Evolutionary conservation across 2,113 vertebrate genomes (phyloP), one percentile per base, ranked within the genome.

Genomic region (Peromyscus leucopus): DNA sequence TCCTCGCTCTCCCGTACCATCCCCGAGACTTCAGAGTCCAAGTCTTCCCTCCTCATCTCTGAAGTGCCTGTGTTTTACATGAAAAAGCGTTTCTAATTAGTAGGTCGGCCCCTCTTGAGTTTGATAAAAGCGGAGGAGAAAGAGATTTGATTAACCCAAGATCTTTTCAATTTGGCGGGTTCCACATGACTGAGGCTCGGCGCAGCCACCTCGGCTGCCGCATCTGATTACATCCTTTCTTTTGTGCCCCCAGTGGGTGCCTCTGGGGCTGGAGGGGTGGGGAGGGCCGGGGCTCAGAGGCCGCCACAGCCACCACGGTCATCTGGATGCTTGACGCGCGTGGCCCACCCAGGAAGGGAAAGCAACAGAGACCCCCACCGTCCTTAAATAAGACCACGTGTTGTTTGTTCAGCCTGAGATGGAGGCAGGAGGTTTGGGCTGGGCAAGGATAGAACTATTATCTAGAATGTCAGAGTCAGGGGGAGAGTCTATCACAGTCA

Each of bases 71-170:
- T 98, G 98, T 98, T 98, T 98, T 98, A 98, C 98, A 98, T 98
- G 98, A 98, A 98, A 98, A 97, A 97, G 98, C 96, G 55, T 98
- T 97, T 98, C 98, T 98, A 98, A 98, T 98, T 98, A 98, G 98
- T 98, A 97, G 98, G 96, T 94, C 97, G 84, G 96, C 98, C 98
- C 97, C 97, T 98, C 97, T 98, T 91, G 93, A 97, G 78, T 94
- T 98, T 94, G 98, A 98, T 98, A 98, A 98, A 98, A 97, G 95
- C 69, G 88, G 96, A 96, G 96, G 94, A 98, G 96, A 98, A 98
- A 98, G 97, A 98, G 97, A 97, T 96, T 98, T 98, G 98, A 98
- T 98, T 98, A 98, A 98, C 98, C 96, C 84, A 39, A 74, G 90
- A 97, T 97, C 97, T 96, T 97, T 97, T 98, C 97, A 97, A 95